phyloP scores from a whole-genome alignment of 2,797 vertebrate species.

The Bovichtus diacanthus region DNA sequence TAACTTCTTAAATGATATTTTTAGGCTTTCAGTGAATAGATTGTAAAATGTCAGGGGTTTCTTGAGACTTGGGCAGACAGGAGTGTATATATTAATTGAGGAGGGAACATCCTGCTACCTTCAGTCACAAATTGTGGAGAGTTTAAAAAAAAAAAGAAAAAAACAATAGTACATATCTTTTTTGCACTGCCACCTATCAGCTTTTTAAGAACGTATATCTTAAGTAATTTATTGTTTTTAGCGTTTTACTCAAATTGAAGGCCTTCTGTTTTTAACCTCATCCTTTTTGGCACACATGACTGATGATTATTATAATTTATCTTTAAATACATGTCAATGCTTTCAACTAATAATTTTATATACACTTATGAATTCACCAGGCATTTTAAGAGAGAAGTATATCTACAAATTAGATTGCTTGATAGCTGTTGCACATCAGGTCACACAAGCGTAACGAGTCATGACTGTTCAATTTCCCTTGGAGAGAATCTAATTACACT shows the following conservation, averaged over 20 bases:
- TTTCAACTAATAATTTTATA: conserved; percentile 17
- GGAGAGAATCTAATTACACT: conserved; percentile 41
- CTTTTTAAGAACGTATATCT: conserved; percentile 60
- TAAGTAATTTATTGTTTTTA: conserved; percentile 77
- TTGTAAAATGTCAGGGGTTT: conserved; percentile 70
- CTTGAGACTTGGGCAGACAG: conserved; percentile 46
- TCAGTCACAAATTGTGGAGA: conserved; percentile 66
- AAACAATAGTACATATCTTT: conserved; percentile 59
- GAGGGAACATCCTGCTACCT: conserved; percentile 82
- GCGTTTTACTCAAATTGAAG: conserved; percentile 57
- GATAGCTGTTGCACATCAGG: conserved; percentile 18
- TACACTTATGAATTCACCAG: conserved; percentile 1
- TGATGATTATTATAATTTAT: conserved; percentile 18
- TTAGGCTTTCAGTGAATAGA: conserved; percentile 77
- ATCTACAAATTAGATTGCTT: conserved; percentile 6
- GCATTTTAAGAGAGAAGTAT: conserved; percentile 1
- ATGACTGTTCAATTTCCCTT: conserved; percentile 43
- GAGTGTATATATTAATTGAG: conserved; percentile 76
- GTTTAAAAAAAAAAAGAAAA: conserved; percentile 28
- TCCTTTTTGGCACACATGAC: conserved; percentile 5
- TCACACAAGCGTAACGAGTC: not conserved
- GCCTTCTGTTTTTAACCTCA: conserved; percentile 58
- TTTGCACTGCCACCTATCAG: conserved; percentile 75
- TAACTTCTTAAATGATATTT: conserved; percentile 75
- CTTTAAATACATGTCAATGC: conserved; percentile 9